phyloP scores from a whole-genome alignment of 2,113 vertebrate species.

The Probosciger aterrimus region DNA sequence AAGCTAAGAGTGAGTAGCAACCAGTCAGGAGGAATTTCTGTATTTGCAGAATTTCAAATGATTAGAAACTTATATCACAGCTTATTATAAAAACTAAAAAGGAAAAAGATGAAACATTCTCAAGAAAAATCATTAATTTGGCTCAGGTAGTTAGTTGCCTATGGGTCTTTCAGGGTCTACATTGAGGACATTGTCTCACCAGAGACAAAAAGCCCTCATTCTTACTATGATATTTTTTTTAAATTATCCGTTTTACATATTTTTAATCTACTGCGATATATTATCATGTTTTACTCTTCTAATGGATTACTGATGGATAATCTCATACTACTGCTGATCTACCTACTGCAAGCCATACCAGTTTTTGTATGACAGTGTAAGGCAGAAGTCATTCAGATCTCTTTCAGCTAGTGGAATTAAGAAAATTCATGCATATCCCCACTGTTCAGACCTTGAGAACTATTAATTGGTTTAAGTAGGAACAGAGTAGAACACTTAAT shows the following conservation, averaged over 20 bases:
- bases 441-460: background rate
- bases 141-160: background rate
- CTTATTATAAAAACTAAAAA: background rate
- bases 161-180: background rate
- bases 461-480: conserved; percentile 50
- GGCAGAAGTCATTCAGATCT: background rate
- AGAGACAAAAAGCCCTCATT: background rate
- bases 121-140: background rate
- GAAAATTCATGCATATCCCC: conserved; percentile 15
- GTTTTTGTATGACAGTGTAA: background rate
- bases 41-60: background rate
- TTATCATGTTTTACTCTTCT: background rate
- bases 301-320: background rate
- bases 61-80: background rate
- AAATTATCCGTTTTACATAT: background rate
- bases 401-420: conserved; percentile 19
- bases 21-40: background rate
- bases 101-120: background rate
- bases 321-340: background rate
- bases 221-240: background rate
- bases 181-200: background rate
- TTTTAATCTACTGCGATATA: background rate
- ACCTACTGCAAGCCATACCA: background rate
- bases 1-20: background rate
- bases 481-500: conserved; percentile 54